A percentile compares a stretch with the other conserved stretches of the same genome.
phyloP scores from a whole-genome alignment of 1,140 invertebrate genomes.

The Saccostrea cuccullata region DNA sequence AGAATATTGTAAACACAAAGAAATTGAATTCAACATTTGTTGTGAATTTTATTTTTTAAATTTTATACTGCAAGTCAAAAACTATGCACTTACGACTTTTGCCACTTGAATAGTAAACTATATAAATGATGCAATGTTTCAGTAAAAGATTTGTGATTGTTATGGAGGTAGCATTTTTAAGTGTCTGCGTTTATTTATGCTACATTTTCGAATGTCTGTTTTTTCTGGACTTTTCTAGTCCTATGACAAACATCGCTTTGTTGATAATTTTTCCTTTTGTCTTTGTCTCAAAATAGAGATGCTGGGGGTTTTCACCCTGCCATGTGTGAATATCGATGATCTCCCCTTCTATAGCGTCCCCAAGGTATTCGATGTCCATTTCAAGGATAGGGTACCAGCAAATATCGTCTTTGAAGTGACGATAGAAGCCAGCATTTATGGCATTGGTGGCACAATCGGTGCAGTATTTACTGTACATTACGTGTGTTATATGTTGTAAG shows the following conservation, averaged over 20 bases:
- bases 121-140: too few relatives aligned
- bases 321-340: constrained; percentile 35
- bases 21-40: too few relatives aligned
- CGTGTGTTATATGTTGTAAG: constrained; percentile 27
- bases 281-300: not conserved
- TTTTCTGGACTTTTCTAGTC: constrained; percentile 13
- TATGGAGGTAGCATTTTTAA: too few relatives aligned
- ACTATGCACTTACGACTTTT: too few relatives aligned
- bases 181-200: not conserved
- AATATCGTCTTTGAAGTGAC: constrained; percentile 45
- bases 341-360: constrained; percentile 34
- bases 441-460: constrained; percentile 51
- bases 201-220: constrained; percentile 28
- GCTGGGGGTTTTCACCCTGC: constrained; percentile 38
- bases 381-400: constrained; percentile 41
- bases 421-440: constrained; percentile 33
- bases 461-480: constrained; percentile 45
- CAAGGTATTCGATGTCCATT: constrained; percentile 41
- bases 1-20: too few relatives aligned
- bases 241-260: not conserved
- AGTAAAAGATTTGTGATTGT: too few relatives aligned
- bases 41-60: too few relatives aligned
- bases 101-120: too few relatives aligned
- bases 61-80: too few relatives aligned
- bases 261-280: constrained; percentile 1